Evolutionary conservation across 2,113 vertebrate species (phyloP).

Genomic region (Oreochromis niloticus): DNA sequence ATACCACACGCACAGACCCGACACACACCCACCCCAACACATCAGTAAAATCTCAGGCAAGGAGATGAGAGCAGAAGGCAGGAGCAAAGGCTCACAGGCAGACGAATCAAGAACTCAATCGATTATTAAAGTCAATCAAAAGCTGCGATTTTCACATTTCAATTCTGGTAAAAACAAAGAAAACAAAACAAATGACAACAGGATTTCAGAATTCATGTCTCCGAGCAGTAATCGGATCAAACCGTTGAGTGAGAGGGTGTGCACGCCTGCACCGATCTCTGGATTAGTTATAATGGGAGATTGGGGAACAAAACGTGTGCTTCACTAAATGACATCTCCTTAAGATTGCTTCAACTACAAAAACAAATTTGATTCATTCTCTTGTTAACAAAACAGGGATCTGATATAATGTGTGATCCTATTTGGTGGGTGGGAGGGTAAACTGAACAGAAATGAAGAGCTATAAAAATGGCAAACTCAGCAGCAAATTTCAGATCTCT

Average conservation of each 20-base stretch:
- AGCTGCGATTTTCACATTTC: constrained; percentile 58
- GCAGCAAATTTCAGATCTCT: constrained; percentile 64
- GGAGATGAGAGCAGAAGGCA: constrained; percentile 61
- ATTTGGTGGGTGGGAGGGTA: not conserved
- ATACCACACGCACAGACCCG: constrained; percentile 12
- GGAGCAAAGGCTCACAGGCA: constrained; percentile 64
- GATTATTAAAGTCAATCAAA: constrained; percentile 47
- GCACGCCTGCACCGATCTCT: constrained; percentile 8
- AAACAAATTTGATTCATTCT: constrained; percentile 34
- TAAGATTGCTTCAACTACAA: constrained; percentile 56
- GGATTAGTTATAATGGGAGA: constrained; percentile 30
- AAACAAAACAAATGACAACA: not conserved
- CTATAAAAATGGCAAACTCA: constrained; percentile 60
- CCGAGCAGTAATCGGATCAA: constrained; percentile 5
- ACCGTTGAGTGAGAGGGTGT: constrained; percentile 23
- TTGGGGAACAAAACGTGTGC: constrained; percentile 19
- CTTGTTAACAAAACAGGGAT: constrained; percentile 40
- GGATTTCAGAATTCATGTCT: constrained; percentile 12
- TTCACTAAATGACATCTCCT: constrained; percentile 52
- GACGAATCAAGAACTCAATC: constrained; percentile 52
- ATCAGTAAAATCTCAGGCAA: constrained; percentile 46
- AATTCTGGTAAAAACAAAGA: constrained; percentile 22
- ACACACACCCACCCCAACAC: constrained; percentile 1
- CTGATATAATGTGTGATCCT: constrained; percentile 44
- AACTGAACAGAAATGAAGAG: constrained; percentile 35